Percentiles rank a stretch among this genome's conserved stretches.
phyloP scores from a whole-genome alignment of 2,888 invertebrate species.

The Drosophila subquinaria region DNA sequence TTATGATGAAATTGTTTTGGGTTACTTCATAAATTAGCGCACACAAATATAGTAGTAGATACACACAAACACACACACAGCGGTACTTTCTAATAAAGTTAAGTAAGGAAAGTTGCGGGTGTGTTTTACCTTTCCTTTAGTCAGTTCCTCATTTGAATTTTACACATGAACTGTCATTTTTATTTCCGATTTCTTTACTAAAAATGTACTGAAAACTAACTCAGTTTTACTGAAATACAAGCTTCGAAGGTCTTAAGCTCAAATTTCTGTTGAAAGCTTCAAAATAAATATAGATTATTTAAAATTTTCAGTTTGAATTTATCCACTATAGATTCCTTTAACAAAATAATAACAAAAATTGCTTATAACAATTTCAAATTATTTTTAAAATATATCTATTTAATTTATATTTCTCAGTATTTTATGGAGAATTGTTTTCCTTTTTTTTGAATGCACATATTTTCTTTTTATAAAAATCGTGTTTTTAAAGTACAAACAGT shows the following conservation, averaged over 20 bases:
- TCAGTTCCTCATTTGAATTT: not conserved
- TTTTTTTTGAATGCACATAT: not conserved
- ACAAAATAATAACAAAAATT: not conserved
- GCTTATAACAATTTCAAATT: not conserved
- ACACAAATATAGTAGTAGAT: conserved; percentile 42
- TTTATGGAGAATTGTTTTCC: too few species aligned
- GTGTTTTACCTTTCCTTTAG: conserved; percentile 1
- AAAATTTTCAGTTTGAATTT: too few species aligned
- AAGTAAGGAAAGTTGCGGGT: not conserved
- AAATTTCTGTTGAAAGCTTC: not conserved
- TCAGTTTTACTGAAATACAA: not conserved
- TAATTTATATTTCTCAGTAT: too few species aligned
- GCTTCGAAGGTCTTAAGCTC: too few species aligned
- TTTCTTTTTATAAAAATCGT: not conserved
- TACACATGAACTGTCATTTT: not conserved
- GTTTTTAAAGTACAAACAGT: not conserved
- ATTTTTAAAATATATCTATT: too few species aligned
- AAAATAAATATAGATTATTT: too few species aligned
- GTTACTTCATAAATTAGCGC: conserved; percentile 80
- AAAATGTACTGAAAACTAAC: not conserved
- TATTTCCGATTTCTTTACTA: not conserved
- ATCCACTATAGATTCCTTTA: not conserved
- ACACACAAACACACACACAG: conserved; percentile 5
- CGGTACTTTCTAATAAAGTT: not conserved
- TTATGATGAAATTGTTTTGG: conserved; percentile 81